Evolutionary conservation across 2,113 vertebrate species (phyloP).

Genomic region (Uropsilus gracilis): DNA sequence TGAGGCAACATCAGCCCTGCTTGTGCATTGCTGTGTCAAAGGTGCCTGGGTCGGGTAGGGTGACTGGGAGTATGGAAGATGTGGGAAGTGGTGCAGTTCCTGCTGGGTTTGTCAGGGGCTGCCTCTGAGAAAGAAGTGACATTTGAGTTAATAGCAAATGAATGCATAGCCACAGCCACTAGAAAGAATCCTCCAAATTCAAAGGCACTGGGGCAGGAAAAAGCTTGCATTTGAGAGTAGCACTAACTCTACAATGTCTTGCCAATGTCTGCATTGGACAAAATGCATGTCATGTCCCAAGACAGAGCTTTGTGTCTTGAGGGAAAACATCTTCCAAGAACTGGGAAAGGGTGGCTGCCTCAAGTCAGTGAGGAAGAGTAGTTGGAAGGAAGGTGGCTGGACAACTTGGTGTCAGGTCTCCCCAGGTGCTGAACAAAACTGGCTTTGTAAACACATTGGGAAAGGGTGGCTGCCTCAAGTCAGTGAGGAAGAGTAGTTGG

Average conservation of each 20-base stretch:
- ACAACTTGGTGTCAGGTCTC: accelerated
- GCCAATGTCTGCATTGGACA: neutral
- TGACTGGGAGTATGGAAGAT: neutral
- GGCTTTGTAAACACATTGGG: neutral
- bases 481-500: accelerated
- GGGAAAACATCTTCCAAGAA: neutral
- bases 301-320: neutral
- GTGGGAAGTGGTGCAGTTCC: neutral
- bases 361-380: neutral
- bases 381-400: neutral
- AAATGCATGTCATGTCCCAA: neutral
- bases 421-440: neutral
- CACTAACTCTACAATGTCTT: neutral
- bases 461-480: neutral
- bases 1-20: neutral
- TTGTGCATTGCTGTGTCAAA: neutral
- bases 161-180: neutral
- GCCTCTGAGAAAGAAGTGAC: neutral
- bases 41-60: no score
- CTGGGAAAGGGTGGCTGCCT: neutral
- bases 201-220: neutral
- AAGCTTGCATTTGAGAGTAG: neutral
- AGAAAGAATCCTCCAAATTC: neutral
- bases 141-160: conserved; percentile 27
- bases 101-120: neutral